These are phyloP conservation scores for Opisthograptis luteolata DNA, from an alignment of 2,888 invertebrate species.

Conservation along the genomic window DNA sequence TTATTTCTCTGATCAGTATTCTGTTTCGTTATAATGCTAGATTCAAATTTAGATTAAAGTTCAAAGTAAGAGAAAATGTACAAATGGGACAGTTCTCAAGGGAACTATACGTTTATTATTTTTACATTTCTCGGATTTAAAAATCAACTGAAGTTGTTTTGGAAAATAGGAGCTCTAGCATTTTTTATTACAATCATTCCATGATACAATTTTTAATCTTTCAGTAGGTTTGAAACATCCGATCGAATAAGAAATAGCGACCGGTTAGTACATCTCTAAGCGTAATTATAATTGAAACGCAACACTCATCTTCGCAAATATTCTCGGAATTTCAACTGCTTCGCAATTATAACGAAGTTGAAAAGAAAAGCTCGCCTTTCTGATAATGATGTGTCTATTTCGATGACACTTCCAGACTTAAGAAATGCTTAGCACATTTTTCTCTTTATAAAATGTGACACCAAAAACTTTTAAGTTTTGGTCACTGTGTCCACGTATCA, in stretches of 20 bases:
- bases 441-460: slow-evolving; percentile 8
- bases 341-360: slow-evolving; percentile 23
- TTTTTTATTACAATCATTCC: too few relatives aligned
- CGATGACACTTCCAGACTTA: slow-evolving; percentile 23
- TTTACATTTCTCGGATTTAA: too few relatives aligned
- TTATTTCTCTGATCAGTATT: too few relatives aligned
- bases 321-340: slow-evolving; percentile 22
- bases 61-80: too few relatives aligned
- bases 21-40: too few relatives aligned
- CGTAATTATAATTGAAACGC: slow-evolving; percentile 26
- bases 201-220: too few relatives aligned
- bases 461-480: slow-evolving; percentile 1
- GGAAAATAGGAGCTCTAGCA: too few relatives aligned
- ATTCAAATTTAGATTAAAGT: too few relatives aligned
- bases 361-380: slow-evolving; percentile 24
- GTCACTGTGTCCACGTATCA: not conserved
- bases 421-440: slow-evolving; percentile 14
- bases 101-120: too few relatives aligned
- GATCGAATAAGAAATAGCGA: not conserved
- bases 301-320: slow-evolving; percentile 12
- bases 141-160: too few relatives aligned
- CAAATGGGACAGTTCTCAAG: too few relatives aligned
- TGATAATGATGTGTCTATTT: slow-evolving; percentile 28
- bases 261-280: not conserved
- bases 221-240: too few relatives aligned